Percentiles rank a stretch among this genome's conserved stretches.
Conservation (phyloP, 2,797 vertebrate species). For the Hypotaenidia philippensis region DNA sequence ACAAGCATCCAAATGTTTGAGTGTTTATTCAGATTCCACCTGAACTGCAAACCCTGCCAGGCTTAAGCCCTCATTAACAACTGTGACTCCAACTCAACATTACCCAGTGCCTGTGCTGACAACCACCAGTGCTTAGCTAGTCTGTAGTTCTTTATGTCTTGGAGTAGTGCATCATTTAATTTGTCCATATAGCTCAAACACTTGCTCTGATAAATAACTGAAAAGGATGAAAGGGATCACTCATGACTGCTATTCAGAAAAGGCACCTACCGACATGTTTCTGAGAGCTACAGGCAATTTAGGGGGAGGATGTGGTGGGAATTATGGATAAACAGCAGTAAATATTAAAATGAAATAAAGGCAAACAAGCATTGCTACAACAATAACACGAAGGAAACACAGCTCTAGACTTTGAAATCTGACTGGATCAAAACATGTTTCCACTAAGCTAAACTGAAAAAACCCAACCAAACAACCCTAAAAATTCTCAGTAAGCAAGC, state of each 20-base stretch:
- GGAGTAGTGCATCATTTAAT: slow-evolving; percentile 35
- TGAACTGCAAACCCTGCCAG: neutral
- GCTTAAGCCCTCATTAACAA: neutral
- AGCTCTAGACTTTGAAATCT: neutral
- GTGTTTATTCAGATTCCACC: neutral
- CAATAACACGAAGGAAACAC: neutral
- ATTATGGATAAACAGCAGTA: slow-evolving; percentile 41
- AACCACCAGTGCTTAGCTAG: neutral
- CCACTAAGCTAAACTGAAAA: neutral
- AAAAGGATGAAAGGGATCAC: neutral
- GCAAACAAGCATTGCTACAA: neutral
- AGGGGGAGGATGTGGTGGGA: neutral
- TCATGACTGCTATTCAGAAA: neutral
- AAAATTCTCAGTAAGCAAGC: neutral
- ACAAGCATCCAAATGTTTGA: neutral
- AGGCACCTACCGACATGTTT: neutral
- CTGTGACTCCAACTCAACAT: neutral
- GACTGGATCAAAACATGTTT: neutral
- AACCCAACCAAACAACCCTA: neutral
- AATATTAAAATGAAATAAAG: slow-evolving; percentile 31
- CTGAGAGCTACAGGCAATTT: slow-evolving; percentile 23
- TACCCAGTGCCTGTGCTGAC: neutral
- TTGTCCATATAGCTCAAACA: neutral
- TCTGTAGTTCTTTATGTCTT: neutral
- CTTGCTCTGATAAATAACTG: slow-evolving; percentile 16